Percentiles rank a stretch among this genome's conserved stretches.
phyloP scores from a whole-genome alignment of 2,797 vertebrate species.

The Bovichtus variegatus region DNA sequence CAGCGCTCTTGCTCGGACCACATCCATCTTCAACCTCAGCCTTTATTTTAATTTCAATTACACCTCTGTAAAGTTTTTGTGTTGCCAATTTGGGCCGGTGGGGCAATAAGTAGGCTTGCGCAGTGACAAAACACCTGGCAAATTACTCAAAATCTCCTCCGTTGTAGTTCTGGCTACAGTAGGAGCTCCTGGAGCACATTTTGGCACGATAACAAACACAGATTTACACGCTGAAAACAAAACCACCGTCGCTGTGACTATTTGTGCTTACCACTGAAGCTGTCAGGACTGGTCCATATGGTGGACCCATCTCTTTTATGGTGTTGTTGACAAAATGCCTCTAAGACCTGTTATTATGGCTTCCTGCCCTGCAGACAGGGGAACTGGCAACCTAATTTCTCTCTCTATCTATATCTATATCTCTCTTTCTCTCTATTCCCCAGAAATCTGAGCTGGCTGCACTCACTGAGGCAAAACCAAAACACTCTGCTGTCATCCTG shows the following conservation, averaged over 20 bases:
- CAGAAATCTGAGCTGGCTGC: constrained; percentile 18
- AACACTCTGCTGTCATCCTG: constrained; percentile 46
- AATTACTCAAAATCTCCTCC: no score
- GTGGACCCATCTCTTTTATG: constrained; percentile 62
- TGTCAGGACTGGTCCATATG: constrained; percentile 39
- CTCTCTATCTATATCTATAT: not conserved
- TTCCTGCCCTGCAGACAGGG: constrained; percentile 70
- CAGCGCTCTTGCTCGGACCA: no score
- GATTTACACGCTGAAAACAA: no score
- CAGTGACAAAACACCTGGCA: no score
- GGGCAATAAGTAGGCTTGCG: no score
- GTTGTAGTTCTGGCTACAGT: no score
- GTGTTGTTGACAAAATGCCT: constrained; percentile 73
- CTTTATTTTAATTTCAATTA: no score
- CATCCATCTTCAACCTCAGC: no score
- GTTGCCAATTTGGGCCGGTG: no score
- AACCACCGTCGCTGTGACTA: not conserved
- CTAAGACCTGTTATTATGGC: constrained; percentile 68
- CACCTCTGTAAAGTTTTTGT: no score
- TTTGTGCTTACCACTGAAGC: constrained; percentile 28
- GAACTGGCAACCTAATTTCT: constrained; percentile 33
- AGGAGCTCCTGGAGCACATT: no score
- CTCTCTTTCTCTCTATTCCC: not conserved
- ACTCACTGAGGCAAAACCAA: constrained; percentile 29
- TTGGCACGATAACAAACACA: no score